These are phyloP conservation scores for Drosophila dunni DNA, from an alignment of 1,140 invertebrate species.

Conservation along the genomic window DNA sequence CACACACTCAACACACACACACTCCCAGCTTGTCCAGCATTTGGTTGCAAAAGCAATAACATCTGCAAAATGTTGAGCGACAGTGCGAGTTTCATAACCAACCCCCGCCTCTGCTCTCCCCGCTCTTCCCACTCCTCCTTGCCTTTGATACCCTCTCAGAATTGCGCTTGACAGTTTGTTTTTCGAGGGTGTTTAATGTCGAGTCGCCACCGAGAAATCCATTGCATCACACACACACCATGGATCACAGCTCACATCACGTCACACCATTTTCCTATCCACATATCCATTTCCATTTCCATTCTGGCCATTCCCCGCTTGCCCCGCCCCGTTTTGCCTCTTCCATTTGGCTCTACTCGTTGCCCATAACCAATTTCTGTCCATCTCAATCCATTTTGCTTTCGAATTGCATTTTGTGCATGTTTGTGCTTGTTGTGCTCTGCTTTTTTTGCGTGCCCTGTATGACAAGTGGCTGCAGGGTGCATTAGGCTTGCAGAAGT, in stretches of 20 bases:
- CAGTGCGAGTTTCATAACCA: conserved; percentile 20
- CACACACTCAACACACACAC: conserved; percentile 12
- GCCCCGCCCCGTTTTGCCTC: neutral
- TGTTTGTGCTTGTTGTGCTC: neutral
- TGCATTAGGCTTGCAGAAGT: too few species aligned
- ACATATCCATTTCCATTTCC: neutral
- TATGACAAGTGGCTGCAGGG: too few species aligned
- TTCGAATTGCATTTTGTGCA: neutral
- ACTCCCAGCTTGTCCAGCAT: conserved; percentile 1
- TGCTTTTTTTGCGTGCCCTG: too few species aligned
- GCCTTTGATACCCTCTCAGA: conserved; percentile 51
- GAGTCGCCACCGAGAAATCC: conserved; percentile 25
- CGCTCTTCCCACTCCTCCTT: neutral
- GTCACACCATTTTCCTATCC: neutral
- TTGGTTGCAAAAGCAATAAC: conserved; percentile 57
- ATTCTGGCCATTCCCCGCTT: neutral
- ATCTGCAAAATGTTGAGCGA: conserved; percentile 33
- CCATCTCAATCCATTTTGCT: neutral
- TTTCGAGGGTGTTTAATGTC: conserved; percentile 73
- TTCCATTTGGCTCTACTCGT: too few species aligned
- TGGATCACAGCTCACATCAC: neutral
- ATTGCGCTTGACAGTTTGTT: conserved; percentile 74
- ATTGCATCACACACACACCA: conserved; percentile 7
- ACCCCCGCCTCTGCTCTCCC: conserved; percentile 13
- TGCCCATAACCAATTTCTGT: neutral